Evolutionary conservation across 2,113 vertebrate genomes (phyloP).

Genomic region (Otus sunia): DNA sequence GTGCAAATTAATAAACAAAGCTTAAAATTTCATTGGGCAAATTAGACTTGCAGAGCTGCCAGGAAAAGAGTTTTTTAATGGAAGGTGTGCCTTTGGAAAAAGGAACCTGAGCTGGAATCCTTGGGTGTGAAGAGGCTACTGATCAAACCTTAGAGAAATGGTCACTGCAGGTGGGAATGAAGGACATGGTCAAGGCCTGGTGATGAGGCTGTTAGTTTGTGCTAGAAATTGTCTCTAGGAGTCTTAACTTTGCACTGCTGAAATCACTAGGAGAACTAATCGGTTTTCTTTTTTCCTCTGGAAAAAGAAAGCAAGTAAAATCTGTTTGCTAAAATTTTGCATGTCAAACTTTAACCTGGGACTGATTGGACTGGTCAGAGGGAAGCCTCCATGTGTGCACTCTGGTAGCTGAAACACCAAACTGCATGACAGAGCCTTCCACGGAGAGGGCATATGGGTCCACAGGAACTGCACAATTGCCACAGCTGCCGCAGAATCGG

Average conservation of each 20-base stretch:
- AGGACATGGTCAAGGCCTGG: neutral
- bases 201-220: neutral
- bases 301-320: neutral
- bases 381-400: fast-evolving
- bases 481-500: neutral
- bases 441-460: neutral
- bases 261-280: neutral
- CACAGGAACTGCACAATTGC: neutral
- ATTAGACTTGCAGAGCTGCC: neutral
- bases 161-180: neutral
- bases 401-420: neutral
- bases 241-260: neutral
- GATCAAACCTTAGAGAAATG: neutral
- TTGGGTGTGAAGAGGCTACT: neutral
- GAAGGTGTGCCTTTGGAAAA: neutral
- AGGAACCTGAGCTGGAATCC: neutral
- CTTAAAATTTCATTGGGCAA: neutral
- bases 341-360: neutral
- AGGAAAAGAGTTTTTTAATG: neutral
- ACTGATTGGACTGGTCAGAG: neutral
- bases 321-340: neutral
- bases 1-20: neutral
- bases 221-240: neutral
- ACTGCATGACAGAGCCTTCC: neutral
- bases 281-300: neutral